Evolutionary conservation across 2,797 vertebrate species (phyloP).

Genomic region (Decapterus maruadsi): DNA sequence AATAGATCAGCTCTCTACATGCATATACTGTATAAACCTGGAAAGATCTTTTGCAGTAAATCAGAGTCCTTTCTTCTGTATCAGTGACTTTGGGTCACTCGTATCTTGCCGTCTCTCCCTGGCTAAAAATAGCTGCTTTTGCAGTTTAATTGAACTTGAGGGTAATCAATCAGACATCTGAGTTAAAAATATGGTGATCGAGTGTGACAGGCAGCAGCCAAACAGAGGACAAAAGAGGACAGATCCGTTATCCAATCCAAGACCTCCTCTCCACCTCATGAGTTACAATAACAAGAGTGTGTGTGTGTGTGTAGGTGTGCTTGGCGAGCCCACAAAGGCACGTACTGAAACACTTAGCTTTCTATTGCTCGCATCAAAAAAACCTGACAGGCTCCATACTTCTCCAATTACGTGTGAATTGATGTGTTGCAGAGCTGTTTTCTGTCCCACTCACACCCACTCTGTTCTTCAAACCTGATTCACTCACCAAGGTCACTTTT

Average conservation of each 20-base stretch:
- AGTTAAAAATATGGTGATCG: conserved; percentile 69
- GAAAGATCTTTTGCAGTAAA: conserved; percentile 2
- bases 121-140: conserved; percentile 68
- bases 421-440: conserved; percentile 37
- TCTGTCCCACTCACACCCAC: conserved; percentile 44
- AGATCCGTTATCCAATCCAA: conserved; percentile 74
- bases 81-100: conserved; percentile 35
- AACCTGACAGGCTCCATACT: conserved; percentile 51
- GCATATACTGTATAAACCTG: background rate
- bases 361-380: conserved; percentile 59
- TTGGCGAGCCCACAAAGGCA: conserved; percentile 27
- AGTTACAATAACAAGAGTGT: conserved; percentile 28
- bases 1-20: background rate
- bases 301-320: conserved; percentile 12
- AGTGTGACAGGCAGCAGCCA: conserved; percentile 71
- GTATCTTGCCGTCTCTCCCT: conserved; percentile 22
- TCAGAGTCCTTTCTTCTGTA: background rate
- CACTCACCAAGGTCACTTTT: conserved; percentile 52
- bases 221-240: conserved; percentile 76
- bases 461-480: conserved; percentile 34
- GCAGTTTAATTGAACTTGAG: conserved; percentile 73
- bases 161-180: conserved; percentile 78
- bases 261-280: conserved; percentile 52
- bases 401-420: conserved; percentile 59
- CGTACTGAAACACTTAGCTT: conserved; percentile 46